These are phyloP conservation scores for Silvanus unidentatus DNA, from an alignment of 2,888 invertebrate genomes.

Conservation along the genomic window DNA sequence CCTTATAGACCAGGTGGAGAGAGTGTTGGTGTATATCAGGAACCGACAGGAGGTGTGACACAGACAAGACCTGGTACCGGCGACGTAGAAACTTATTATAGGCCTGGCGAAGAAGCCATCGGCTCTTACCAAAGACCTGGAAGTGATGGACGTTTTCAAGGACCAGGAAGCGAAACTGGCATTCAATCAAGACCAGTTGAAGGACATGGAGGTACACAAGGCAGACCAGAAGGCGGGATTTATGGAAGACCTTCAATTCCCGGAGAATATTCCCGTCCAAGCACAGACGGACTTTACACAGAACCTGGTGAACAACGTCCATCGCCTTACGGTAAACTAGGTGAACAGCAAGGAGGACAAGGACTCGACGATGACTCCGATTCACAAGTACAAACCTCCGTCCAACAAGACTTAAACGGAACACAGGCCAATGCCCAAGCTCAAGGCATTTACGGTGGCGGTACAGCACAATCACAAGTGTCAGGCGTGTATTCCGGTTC, in stretches of 20 bases:
- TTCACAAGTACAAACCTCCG: conserved; percentile 67
- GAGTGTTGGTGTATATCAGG: neutral
- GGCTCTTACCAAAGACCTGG: too few species aligned
- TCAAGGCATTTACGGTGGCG: conserved; percentile 68
- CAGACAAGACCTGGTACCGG: neutral
- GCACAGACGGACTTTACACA: neutral
- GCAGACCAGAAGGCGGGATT: neutral
- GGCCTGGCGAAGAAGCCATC: too few species aligned
- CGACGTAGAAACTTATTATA: too few species aligned
- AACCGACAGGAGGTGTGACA: neutral
- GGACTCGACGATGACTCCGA: conserved; percentile 55
- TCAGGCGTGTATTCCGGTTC: conserved; percentile 71
- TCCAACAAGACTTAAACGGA: conserved; percentile 53
- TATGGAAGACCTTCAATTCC: neutral
- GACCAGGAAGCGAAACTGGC: neutral
- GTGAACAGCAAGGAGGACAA: neutral
- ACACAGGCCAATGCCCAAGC: conserved; percentile 72
- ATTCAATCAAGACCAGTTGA: too few species aligned
- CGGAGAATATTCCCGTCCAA: neutral
- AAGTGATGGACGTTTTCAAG: neutral
- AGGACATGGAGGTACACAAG: conserved; percentile 2
- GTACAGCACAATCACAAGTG: conserved; percentile 76
- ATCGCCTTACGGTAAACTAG: neutral
- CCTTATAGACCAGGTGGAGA: neutral
- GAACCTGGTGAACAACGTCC: neutral